Percentiles rank a stretch among this genome's conserved stretches.
These are phyloP conservation scores for Pomatorhinus ruficollis DNA, from an alignment of 2,113 vertebrate species.

Conservation along the genomic window DNA sequence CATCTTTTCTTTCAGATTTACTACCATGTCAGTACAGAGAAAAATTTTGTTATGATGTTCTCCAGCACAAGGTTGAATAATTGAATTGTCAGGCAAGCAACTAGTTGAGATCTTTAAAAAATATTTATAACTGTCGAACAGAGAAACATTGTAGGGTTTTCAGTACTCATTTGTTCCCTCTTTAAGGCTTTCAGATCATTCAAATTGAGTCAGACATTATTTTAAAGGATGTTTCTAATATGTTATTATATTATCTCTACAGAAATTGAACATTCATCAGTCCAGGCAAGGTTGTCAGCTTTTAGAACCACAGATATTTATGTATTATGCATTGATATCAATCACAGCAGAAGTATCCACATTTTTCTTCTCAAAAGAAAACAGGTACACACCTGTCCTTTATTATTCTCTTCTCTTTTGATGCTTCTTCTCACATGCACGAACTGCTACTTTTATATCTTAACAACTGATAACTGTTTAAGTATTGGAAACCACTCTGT, in stretches of 20 bases:
- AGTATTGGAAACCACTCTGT: background rate
- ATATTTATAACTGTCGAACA: background rate
- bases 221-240: conserved; percentile 44
- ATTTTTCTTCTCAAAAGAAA: conserved; percentile 19
- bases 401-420: background rate
- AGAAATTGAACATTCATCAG: conserved; percentile 21
- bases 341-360: background rate
- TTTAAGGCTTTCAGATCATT: conserved; percentile 21
- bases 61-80: conserved; percentile 23
- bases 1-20: conserved; percentile 41
- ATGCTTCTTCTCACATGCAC: background rate
- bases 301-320: conserved; percentile 21
- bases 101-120: background rate
- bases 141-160: background rate
- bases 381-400: background rate
- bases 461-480: background rate
- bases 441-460: background rate
- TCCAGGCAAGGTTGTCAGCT: background rate
- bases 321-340: background rate
- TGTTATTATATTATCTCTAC: conserved; percentile 2
- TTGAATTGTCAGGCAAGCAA: conserved; percentile 30
- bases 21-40: background rate
- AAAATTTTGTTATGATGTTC: conserved; percentile 32
- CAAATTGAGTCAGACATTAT: background rate
- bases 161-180: background rate